Base-by-base conservation (phyloP, 1,140 invertebrate species). In the Atta colombica region DNA sequence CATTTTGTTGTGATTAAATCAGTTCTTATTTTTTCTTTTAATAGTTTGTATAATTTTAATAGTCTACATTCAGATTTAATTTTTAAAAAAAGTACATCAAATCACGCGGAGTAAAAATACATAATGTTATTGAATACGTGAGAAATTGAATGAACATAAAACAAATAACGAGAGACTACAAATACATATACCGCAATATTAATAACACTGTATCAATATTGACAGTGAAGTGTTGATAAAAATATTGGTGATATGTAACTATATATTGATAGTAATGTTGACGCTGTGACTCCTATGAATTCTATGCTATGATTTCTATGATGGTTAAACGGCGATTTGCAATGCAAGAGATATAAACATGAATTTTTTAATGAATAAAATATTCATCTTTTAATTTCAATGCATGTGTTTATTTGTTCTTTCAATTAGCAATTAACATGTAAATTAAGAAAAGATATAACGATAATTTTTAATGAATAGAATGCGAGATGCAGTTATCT, bases 221-320 rank as follows among this genome's bases (percentile, higher is more conserved):
- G 25, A 45, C 12, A 65, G 6, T 51, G 21, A 78, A 66, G 45
- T 31, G 16, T 69, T 55, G 49, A 81, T 39, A 69, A 81, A 69
- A 58, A 78, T 31, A 77, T 28, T 63, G 39, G 14, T 21, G 28
- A 68, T 68, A 35, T 10, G n/a, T 8, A 58, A n/a, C 35, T 14
- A 18, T 53, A 12, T 51, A 72, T n/a, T 28, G 69, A 72, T 53
- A 53, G 39, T 69, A 77, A 63, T 45, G 63, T 77, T 65, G 21
- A 68, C 49, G 4, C 18, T 66, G 45, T 10, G 18, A 66, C n/a
- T 66, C 31, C 16, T 35, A 66, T 16, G 8, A 35, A 35, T 66
- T 3, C 63, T 14, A 66, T n/a, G 31, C 16, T 18, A 7, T 8
- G n/a, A 25, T n/a, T 63, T 0, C 6, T 65, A 49, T 61, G 39